Evolutionary conservation across 2,888 invertebrate genomes (phyloP).

Genomic region (Rhamphomyia laevipes): DNA sequence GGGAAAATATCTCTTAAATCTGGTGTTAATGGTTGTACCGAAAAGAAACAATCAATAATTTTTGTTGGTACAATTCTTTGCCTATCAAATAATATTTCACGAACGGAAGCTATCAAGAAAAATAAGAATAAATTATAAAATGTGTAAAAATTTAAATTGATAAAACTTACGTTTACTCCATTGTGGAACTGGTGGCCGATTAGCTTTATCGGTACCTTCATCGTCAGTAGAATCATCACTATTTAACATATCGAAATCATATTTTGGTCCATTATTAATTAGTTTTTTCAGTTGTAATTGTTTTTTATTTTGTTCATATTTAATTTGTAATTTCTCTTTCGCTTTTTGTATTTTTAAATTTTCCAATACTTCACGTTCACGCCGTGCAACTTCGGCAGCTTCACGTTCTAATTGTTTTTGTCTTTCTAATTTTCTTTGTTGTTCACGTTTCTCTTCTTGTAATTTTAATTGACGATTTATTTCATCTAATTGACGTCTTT

Average conservation of each 20-base stretch:
- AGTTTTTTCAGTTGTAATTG: conserved; percentile 25
- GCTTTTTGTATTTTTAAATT: conserved; percentile 24
- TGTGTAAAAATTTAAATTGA: background rate
- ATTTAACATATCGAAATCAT: conserved; percentile 35
- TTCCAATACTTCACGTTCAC: conserved; percentile 27
- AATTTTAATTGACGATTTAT: conserved; percentile 28
- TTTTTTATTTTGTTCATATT: conserved; percentile 15
- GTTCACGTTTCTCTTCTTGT: conserved; percentile 23
- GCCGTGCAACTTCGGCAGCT: conserved; percentile 20
- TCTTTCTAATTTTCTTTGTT: conserved; percentile 17
- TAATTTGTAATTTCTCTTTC: conserved; percentile 10
- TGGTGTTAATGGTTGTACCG: conserved; percentile 47
- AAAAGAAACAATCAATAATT: conserved; percentile 48
- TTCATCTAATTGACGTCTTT: conserved; percentile 30
- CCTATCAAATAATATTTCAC: conserved; percentile 36
- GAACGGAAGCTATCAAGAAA: conserved; percentile 34
- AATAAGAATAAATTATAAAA: conserved; percentile 2
- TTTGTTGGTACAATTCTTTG: conserved; percentile 38
- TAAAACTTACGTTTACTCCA: conserved; percentile 38
- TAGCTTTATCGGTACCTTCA: conserved; percentile 29
- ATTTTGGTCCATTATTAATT: conserved; percentile 19
- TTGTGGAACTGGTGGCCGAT: conserved; percentile 29
- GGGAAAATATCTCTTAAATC: conserved; percentile 59
- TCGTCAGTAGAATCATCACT: conserved; percentile 39
- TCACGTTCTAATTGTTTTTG: conserved; percentile 16